phyloP scores from a whole-genome alignment of 2,888 invertebrate genomes.

The Eilema depressum region DNA sequence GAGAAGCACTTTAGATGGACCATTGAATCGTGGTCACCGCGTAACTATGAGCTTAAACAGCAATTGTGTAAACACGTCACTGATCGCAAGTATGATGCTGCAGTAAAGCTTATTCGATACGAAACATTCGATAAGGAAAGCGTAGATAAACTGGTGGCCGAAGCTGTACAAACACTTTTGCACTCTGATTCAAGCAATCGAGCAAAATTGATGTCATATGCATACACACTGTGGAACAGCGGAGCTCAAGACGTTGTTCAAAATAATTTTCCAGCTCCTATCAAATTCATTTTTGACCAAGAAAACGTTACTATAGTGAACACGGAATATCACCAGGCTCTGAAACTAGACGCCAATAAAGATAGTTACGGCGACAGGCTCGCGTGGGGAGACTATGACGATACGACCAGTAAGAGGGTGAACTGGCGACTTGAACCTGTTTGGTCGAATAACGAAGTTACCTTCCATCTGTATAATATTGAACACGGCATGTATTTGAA shows the following conservation, averaged over 20 bases:
- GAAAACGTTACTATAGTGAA: slow-evolving; percentile 52
- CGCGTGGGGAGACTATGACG: slow-evolving; percentile 50
- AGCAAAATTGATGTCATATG: slow-evolving; percentile 46
- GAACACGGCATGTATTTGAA: slow-evolving; percentile 53
- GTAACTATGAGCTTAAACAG: background rate
- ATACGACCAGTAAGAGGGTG: slow-evolving; percentile 44
- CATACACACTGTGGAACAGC: slow-evolving; percentile 54
- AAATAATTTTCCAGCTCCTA: slow-evolving; percentile 51
- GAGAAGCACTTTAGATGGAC: slow-evolving; percentile 30
- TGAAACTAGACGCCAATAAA: slow-evolving; percentile 45
- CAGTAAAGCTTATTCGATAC: slow-evolving; percentile 50
- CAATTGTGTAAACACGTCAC: background rate
- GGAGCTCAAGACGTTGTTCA: slow-evolving; percentile 42
- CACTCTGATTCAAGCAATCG: slow-evolving; percentile 16
- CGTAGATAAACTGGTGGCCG: slow-evolving; percentile 28
- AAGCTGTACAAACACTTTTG: slow-evolving; percentile 49
- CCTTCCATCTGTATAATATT: slow-evolving; percentile 55
- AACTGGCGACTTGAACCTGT: slow-evolving; percentile 56
- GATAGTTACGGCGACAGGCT: slow-evolving; percentile 40
- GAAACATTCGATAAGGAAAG: slow-evolving; percentile 36
- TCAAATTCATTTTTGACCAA: slow-evolving; percentile 49
- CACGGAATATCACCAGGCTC: slow-evolving; percentile 43
- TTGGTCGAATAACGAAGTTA: slow-evolving; percentile 46
- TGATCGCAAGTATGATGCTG: background rate
- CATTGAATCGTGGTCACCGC: slow-evolving; percentile 14